Base-by-base conservation (phyloP, 2,797 vertebrate species). In the Lithobates sylvaticus region DNA sequence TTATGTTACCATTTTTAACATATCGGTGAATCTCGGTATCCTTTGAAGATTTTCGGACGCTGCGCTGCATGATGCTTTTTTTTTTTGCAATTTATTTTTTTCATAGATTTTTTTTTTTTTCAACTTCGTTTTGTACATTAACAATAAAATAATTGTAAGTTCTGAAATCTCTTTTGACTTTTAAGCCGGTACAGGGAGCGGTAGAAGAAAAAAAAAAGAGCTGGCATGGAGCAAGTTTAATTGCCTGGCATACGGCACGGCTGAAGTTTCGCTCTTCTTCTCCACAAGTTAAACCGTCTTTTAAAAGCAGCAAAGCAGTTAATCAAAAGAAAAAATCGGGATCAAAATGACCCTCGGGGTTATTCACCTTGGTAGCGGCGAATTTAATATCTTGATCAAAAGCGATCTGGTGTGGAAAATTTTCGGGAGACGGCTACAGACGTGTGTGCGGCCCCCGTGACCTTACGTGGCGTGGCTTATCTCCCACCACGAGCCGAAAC, bases 301-400 rank as follows among this genome's bases (percentile, higher is more conserved):
- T 23, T 64, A 77, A 72, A 77, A 84, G 47, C 34, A 61, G 68
- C 50, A 78, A 78, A 72, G 34, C 76, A 84, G 71, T 78, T 78
- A 78, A 78, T 84, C 83, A 78, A 84, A 84, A 84, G 68, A 42
- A 71, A 47, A 83, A 58, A 72, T 72, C 50, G 32, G 68, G 83
- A 78, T 78, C 67, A 78, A 78, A 84, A 71, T 78, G 76, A 84
- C 76, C 75, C 6, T 0, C 21, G 47, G 83, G 83, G 75, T 84
- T 78, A 76, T 76, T 71, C 61, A 86, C 65, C 72, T 76, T 81
- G 47, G 44, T 76, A 64, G 78, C 65, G 2, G 42, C 29, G 64
- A 29, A 72, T 86, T 81, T 81, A 76, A 86, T 81, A 81, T 81
- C 84, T 18, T 86, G 74, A 81, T 81, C 78, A 86, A 70, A 85